A percentile compares a stretch with the other conserved stretches of the same genome.
Conservation (phyloP, 2,797 vertebrate species). For the Phylloscopus collybita region DNA sequence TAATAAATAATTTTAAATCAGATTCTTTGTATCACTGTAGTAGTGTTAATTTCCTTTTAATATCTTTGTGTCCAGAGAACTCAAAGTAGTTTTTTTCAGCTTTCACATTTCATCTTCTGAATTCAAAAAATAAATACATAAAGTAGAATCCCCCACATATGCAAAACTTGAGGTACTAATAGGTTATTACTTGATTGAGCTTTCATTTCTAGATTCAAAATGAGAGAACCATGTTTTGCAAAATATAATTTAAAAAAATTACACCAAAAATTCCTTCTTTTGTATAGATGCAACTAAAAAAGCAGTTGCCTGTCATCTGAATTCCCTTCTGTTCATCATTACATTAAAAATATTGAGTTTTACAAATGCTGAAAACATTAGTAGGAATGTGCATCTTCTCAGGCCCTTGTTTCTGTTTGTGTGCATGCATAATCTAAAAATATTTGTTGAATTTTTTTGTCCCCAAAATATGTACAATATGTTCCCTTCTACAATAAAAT, state of each 20-base stretch:
- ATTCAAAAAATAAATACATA: background rate
- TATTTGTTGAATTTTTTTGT: background rate
- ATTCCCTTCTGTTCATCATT: background rate
- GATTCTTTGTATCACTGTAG: background rate
- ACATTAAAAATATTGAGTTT: background rate
- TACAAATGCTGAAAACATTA: background rate
- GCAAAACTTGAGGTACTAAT: background rate
- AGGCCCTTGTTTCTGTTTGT: background rate
- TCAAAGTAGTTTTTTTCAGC: background rate
- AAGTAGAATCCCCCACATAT: background rate
- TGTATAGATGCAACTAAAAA: background rate
- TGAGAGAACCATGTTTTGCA: background rate
- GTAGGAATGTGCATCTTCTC: background rate
- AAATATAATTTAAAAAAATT: background rate
- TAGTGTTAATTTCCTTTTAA: background rate
- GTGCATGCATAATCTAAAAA: background rate
- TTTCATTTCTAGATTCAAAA: background rate
- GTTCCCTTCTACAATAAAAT: background rate
- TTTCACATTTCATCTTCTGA: background rate
- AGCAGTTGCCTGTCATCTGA: background rate
- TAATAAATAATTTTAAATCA: constrained; percentile 12
- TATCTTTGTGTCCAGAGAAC: background rate
- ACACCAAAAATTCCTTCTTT: accelerated
- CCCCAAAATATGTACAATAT: background rate
- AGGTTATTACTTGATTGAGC: background rate